These are phyloP conservation scores for Drosophila nr. perissopoda DNA, from an alignment of 2,888 invertebrate species.

Conservation along the genomic window DNA sequence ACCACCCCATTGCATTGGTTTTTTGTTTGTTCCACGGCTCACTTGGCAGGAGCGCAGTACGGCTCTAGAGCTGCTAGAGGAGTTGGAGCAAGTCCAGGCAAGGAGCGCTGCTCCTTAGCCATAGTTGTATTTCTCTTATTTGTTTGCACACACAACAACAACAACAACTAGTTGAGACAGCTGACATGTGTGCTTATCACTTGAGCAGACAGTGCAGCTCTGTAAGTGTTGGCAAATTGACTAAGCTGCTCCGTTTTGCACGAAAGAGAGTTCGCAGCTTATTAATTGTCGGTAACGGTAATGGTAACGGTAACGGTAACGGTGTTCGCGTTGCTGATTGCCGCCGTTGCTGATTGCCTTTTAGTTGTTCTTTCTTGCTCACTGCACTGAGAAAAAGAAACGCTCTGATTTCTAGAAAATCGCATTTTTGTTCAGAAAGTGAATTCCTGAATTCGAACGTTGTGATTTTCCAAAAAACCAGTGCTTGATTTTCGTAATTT, in stretches of 20 bases:
- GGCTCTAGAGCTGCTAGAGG: neutral
- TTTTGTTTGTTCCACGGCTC: conserved; percentile 42
- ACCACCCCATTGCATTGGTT: neutral
- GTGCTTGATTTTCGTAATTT: neutral
- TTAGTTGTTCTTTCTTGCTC: neutral
- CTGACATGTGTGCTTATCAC: conserved; percentile 38
- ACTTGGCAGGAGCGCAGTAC: conserved; percentile 38
- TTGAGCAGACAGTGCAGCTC: conserved; percentile 10
- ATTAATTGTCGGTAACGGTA: conserved; percentile 59
- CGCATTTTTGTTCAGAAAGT: neutral
- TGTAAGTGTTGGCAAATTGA: conserved; percentile 33
- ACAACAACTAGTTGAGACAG: neutral
- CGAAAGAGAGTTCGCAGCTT: conserved; percentile 62
- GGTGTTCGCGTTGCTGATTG: neutral
- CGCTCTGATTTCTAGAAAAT: neutral
- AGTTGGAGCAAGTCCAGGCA: neutral
- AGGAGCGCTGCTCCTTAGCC: conserved; percentile 14
- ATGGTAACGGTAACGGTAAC: neutral
- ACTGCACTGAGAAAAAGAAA: neutral
- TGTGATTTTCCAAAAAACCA: neutral
- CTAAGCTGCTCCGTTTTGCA: neutral
- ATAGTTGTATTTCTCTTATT: conserved; percentile 56
- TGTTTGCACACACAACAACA: conserved; percentile 21
- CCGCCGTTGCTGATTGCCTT: neutral
- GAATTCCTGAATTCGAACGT: neutral